Base-by-base conservation (phyloP, 2,797 vertebrate genomes). In the Cuniculus paca region DNA sequence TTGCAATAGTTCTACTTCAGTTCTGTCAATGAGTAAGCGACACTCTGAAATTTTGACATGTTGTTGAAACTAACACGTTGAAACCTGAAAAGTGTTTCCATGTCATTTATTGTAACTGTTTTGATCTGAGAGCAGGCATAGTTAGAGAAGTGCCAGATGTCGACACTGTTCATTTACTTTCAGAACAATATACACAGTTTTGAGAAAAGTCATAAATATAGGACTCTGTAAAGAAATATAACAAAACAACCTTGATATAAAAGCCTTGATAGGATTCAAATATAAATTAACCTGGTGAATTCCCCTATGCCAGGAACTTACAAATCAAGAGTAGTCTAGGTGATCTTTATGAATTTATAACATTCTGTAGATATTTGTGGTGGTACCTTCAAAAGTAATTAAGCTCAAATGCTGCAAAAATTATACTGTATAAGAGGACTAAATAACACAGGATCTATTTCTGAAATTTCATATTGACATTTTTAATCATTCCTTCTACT, bases 111-210 rank as follows among this genome's bases (percentile, higher is more conserved):
- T 87, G 4, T 39, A 93, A 87, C 34, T 45, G 12, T 50, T 87
- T 56, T 60, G 22, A 83, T 89, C 54, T 0, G 5, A 84, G 52
- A 86, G 83, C 28, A 91, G 56, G 19, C 79, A 19, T 42, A 3
- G 65, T 77, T 80, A 88, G 19, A 82, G 17, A 28, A 3, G 72
- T 80, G 58, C n/a, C 42, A 89, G 52, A 91, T 94, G 87, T 61
- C 94, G 95, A 84, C 58, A 90, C 65, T 54, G 85, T 88, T 92
- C 81, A 93, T 96, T 93, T 94, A 88, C 89, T 97, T 93, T 91
- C 89, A 93, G 80, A 93, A 95, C 10, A 45, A 96, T 94, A 79
- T 93, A 63, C 58, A 87, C 1, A 22, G 20, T 90, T 90, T 86
- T 86, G 52, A 95, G 24, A 83, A 97, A 95, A 96, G 61, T 87